phyloP scores from a whole-genome alignment of 2,797 vertebrate species.

The Octomys mimax region DNA sequence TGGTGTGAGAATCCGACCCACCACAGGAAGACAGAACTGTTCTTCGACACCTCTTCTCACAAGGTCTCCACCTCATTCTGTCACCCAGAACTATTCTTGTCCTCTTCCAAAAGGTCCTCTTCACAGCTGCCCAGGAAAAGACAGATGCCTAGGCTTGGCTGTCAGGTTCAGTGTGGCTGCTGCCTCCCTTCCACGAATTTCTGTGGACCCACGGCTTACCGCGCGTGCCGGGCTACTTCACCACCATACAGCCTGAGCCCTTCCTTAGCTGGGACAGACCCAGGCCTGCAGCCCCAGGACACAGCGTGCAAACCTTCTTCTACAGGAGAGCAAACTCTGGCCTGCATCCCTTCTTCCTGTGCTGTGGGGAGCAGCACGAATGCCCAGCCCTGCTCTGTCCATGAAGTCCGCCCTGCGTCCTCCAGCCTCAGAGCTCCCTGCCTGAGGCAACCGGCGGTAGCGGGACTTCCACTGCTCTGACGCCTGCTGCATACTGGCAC shows the following conservation, averaged over 20 bases:
- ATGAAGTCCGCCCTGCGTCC: not conserved
- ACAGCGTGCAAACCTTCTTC: not conserved
- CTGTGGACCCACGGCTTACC: not conserved
- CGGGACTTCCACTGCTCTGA: rapidly evolving
- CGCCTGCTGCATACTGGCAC: rapidly evolving
- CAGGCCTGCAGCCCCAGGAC: not conserved
- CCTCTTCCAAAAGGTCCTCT: not conserved
- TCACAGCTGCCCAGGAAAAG: not conserved
- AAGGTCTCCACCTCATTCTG: not conserved
- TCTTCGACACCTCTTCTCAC: too few relatives aligned
- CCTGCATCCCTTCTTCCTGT: not conserved
- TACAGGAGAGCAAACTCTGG: not conserved
- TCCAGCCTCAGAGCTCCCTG: not conserved
- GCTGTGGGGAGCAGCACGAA: not conserved
- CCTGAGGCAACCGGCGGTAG: not conserved
- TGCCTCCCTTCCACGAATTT: not conserved
- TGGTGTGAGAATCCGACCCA: not conserved
- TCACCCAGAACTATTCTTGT: not conserved
- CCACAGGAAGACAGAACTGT: not conserved
- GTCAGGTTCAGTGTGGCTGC: not conserved
- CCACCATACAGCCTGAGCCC: not conserved
- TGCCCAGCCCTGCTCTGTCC: not conserved
- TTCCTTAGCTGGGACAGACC: not conserved
- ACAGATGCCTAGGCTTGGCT: not conserved
- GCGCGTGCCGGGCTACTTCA: rapidly evolving